Percentiles rank a stretch among this genome's conserved stretches.
Conservation (phyloP, 2,797 vertebrate species). For the Mallotus villosus region DNA sequence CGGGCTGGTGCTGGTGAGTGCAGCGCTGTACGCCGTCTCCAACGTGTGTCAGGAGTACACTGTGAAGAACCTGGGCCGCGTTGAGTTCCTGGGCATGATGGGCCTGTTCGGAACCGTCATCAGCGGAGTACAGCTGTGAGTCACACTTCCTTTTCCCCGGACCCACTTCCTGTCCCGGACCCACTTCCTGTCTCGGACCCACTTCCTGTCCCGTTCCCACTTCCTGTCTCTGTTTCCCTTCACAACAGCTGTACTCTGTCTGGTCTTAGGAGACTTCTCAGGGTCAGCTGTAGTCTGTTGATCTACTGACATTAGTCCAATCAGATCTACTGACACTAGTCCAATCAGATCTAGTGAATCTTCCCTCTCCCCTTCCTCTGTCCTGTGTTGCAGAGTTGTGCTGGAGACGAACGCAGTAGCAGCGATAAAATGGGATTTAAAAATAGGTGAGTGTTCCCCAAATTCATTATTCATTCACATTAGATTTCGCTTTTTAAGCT, state of each 20-base stretch:
- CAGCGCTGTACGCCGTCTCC: slow-evolving; percentile 89
- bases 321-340: too few relatives aligned
- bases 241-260: not conserved
- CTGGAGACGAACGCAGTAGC: slow-evolving; percentile 79
- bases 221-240: not conserved
- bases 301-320: too few relatives aligned
- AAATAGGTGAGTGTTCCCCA: slow-evolving; percentile 75
- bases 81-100: slow-evolving; percentile 96
- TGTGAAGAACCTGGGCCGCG: slow-evolving; percentile 91
- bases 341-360: too few relatives aligned
- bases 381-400: slow-evolving; percentile 73
- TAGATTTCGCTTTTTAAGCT: not conserved
- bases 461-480: not conserved
- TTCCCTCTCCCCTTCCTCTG: slow-evolving; percentile 31
- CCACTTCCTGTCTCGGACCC: not conserved
- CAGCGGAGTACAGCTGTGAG: slow-evolving; percentile 94
- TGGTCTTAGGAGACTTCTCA: too few relatives aligned
- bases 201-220: not conserved
- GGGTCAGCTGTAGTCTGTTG: too few relatives aligned
- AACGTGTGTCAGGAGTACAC: slow-evolving; percentile 94
- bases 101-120: slow-evolving; percentile 92
- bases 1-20: slow-evolving; percentile 88
- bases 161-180: not conserved
- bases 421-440: slow-evolving; percentile 79
- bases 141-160: not conserved